These are phyloP conservation scores for Seladonia tumulorum DNA, from an alignment of 2,888 invertebrate species.

Conservation along the genomic window DNA sequence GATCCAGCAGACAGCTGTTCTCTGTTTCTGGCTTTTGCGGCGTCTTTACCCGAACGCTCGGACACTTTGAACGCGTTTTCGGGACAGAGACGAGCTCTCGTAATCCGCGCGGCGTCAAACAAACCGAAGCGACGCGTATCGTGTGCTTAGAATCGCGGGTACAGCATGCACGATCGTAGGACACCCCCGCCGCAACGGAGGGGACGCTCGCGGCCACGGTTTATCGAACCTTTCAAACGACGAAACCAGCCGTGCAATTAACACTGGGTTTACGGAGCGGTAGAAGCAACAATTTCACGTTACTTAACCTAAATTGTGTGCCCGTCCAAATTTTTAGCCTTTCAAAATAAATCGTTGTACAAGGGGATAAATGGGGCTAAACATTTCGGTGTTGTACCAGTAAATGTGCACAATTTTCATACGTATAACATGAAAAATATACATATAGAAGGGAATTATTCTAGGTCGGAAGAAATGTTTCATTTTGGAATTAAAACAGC, in stretches of 20 bases:
- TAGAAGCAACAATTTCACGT: no score
- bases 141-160: not conserved
- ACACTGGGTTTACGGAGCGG: no score
- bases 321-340: no score
- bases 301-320: no score
- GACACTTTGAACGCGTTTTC: not conserved
- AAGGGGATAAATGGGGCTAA: no score
- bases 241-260: constrained; percentile 74
- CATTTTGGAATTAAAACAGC: no score
- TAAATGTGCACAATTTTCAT: no score
- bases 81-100: not conserved
- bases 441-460: no score
- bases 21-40: not conserved
- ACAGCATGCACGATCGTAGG: not conserved
- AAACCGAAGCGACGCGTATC: not conserved
- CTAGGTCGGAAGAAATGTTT: no score
- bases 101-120: constrained; percentile 2
- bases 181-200: not conserved
- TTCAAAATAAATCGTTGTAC: no score
- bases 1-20: not conserved
- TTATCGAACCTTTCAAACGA: constrained; percentile 40
- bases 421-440: no score
- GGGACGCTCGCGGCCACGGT: constrained; percentile 16
- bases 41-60: not conserved
- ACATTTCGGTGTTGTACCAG: no score